Evolutionary conservation across 2,888 invertebrate genomes (phyloP), one percentile per base, ranked within the genome.

Genomic region (Ichneumoninae sp.): DNA sequence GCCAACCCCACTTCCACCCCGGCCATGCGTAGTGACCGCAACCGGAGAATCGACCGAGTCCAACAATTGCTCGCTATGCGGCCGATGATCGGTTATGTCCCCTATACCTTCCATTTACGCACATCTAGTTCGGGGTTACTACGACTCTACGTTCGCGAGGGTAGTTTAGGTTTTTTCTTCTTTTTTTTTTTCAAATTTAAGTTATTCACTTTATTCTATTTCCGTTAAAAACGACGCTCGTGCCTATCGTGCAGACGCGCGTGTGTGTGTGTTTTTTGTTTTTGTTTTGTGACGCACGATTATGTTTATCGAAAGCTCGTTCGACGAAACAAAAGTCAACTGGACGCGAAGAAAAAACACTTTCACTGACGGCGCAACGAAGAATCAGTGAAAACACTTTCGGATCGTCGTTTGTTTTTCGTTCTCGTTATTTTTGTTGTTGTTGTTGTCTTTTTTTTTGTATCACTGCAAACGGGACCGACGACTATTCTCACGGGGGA

Each of bases 41-140:
- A 93, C 90, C 89, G 93, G 92, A 86, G 94, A 94, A 94, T 94
- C 94, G 93, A 94, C 94, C 93, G 94, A 92, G 91, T 94, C 94
- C 91, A 94, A 91, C 92, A 93, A 92, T 92, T 92, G 93, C 92
- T 93, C 93, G 92, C 93, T 93, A 91, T 92, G 93, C 92, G 93
- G 91, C 91, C 92, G 93, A 93, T 91, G 94, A 91, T 94, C 94
- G 93, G 92, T 91, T 92, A 93, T 94, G 92, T 93, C 93, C 91
- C 92, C 93, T 93, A 94, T 92, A 92, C 93, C 93, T 93, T 94
- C 94, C 94, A 94, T 94, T 92, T 92, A 93, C 93, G 92, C 92
- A 91, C 94, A 93, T 93, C 91, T 92, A 92, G 92, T 91, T 92
- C 89, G 90, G 87, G 88, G 89, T 78, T 83, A 70, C 79, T 40